A percentile compares a stretch with the other conserved stretches of the same genome.
phyloP scores from a whole-genome alignment of 2,888 invertebrate genomes.

The Perdita meconis region DNA sequence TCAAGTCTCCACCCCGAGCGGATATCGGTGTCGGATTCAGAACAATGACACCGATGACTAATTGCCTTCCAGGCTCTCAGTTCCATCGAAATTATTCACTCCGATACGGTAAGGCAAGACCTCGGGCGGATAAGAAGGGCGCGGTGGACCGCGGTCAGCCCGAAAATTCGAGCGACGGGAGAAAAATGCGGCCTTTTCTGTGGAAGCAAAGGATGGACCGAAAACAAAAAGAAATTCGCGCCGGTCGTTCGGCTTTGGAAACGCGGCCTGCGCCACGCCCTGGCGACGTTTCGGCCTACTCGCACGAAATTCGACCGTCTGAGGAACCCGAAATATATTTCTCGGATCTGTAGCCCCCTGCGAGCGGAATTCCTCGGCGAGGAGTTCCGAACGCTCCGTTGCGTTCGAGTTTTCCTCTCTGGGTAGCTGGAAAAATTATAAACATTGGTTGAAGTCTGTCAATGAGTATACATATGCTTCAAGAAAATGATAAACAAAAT shows the following conservation, averaged over 20 bases:
- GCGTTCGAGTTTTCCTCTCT: background rate
- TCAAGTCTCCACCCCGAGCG: constrained; percentile 17
- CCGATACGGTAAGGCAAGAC: background rate
- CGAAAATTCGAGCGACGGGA: constrained; percentile 37
- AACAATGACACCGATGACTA: constrained; percentile 64
- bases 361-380: constrained; percentile 23
- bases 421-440: background rate
- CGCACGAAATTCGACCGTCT: constrained; percentile 77
- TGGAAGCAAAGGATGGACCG: constrained; percentile 43
- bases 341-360: constrained; percentile 12
- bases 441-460: no score
- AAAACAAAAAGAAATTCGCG: constrained; percentile 77
- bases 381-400: background rate
- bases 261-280: constrained; percentile 76
- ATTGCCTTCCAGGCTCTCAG: constrained; percentile 49
- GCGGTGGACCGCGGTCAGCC: constrained; percentile 51
- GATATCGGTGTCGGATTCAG: constrained; percentile 56
- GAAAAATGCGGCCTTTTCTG: constrained; percentile 21
- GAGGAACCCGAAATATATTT: constrained; percentile 53
- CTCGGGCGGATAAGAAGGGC: constrained; percentile 1
- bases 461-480: no score
- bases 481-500: background rate
- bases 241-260: constrained; percentile 67
- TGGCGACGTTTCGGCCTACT: constrained; percentile 74
- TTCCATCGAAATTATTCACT: constrained; percentile 66